Percentiles rank a stretch among this genome's conserved stretches.
phyloP scores from a whole-genome alignment of 2,113 vertebrate species.

The Erythrocebus patas region DNA sequence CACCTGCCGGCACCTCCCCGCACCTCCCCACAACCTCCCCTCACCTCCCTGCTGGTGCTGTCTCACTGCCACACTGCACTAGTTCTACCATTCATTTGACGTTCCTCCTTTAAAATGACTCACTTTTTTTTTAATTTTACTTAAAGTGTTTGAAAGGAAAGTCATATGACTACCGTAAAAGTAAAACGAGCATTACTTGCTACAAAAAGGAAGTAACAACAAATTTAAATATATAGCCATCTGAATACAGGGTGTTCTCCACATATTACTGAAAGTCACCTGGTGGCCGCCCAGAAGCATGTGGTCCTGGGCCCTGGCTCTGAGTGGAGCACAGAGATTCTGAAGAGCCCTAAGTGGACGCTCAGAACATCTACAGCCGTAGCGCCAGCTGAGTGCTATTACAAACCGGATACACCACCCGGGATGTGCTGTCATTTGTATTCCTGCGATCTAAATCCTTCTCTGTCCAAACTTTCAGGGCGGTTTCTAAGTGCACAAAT shows the following conservation, averaged over 20 bases:
- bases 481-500: not conserved
- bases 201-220: not conserved
- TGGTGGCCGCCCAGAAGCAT: rapidly evolving
- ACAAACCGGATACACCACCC: not conserved
- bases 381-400: not conserved
- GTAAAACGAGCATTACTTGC: not conserved
- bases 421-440: not conserved
- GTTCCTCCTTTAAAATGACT: not conserved
- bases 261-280: not conserved
- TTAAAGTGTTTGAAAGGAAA: not conserved
- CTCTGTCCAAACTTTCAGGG: not conserved
- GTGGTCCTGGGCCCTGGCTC: not conserved
- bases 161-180: not conserved
- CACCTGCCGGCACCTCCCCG: no score
- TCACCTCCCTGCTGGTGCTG: not conserved
- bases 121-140: not conserved
- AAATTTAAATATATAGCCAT: not conserved
- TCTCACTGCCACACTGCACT: not conserved
- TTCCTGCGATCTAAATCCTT: slow-evolving; percentile 3
- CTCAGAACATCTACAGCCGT: not conserved
- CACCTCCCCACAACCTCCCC: not conserved
- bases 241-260: not conserved
- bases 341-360: not conserved
- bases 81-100: rapidly evolving
- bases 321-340: not conserved